Conservation (phyloP, 2,888 invertebrate species). For the Drosophila prostipennis region DNA sequence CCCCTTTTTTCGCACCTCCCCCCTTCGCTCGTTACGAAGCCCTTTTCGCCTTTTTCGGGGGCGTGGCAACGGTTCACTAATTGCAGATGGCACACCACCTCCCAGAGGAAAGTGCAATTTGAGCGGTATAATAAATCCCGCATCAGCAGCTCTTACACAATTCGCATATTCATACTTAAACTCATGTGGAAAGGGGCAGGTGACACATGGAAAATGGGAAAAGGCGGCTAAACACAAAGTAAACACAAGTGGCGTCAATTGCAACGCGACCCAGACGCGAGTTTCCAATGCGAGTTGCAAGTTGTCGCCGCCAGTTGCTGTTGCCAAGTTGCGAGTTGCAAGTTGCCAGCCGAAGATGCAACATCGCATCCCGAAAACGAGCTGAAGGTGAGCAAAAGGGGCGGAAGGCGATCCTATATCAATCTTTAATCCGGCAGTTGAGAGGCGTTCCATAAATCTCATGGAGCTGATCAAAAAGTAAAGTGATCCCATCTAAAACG, state of each 20-base stretch:
- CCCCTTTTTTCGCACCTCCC: background rate
- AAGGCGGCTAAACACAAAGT: conserved; percentile 21
- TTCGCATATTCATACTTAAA: background rate
- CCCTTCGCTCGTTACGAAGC: conserved; percentile 5
- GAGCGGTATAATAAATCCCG: conserved; percentile 32
- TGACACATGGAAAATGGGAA: background rate
- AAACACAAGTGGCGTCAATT: conserved; percentile 29
- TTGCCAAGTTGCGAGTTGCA: conserved; percentile 1
- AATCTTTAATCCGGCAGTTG: background rate
- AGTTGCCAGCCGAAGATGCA: conserved; percentile 29
- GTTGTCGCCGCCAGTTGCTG: background rate
- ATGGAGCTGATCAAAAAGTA: too few relatives aligned
- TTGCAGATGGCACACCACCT: conserved; percentile 12
- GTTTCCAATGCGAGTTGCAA: conserved; percentile 5
- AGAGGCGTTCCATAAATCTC: too few relatives aligned
- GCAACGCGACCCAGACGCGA: conserved; percentile 28
- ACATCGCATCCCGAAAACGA: conserved; percentile 12
- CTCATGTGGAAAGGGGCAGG: conserved; percentile 7
- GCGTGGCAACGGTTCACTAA: conserved; percentile 34
- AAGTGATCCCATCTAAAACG: too few relatives aligned
- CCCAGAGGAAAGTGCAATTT: conserved; percentile 29
- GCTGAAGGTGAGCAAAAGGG: background rate
- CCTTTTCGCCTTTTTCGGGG: conserved; percentile 6
- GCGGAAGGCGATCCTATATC: background rate
- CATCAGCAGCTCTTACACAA: conserved; percentile 38